Evolutionary conservation across 2,888 invertebrate genomes (phyloP).

Genomic region (Archips crataeganus): DNA sequence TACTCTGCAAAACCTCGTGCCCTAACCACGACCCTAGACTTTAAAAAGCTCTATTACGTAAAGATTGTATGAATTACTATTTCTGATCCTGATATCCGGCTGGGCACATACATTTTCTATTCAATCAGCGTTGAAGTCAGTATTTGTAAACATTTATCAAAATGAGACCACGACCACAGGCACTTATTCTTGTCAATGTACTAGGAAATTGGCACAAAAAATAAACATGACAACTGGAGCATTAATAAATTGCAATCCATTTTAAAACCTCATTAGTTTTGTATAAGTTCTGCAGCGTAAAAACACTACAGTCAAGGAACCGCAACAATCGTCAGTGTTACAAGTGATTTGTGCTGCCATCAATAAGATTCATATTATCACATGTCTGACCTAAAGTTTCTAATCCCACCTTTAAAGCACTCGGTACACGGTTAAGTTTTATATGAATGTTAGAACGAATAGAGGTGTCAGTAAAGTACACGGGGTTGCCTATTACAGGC

Average conservation of each 20-base stretch:
- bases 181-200: constrained; percentile 5
- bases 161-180: constrained; percentile 1
- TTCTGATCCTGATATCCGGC: no score
- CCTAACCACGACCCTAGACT: no score
- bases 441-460: constrained; percentile 43
- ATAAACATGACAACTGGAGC: constrained; percentile 25
- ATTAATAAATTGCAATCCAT: constrained; percentile 36
- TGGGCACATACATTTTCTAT: neutral
- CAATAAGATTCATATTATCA: constrained; percentile 58
- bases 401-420: constrained; percentile 48
- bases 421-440: constrained; percentile 56
- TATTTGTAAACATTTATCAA: neutral
- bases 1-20: no score
- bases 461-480: constrained; percentile 54
- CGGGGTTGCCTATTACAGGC: constrained; percentile 64
- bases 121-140: neutral
- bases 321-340: constrained; percentile 65
- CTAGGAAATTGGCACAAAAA: constrained; percentile 31
- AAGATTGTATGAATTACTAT: no score
- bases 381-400: constrained; percentile 48
- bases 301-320: constrained; percentile 57
- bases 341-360: constrained; percentile 69
- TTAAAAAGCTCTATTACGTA: no score
- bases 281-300: constrained; percentile 48
- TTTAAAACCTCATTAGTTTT: constrained; percentile 34